Evolutionary conservation across 2,113 vertebrate genomes (phyloP), one percentile per base, ranked within the genome.

Genomic region (Caranx ignobilis): DNA sequence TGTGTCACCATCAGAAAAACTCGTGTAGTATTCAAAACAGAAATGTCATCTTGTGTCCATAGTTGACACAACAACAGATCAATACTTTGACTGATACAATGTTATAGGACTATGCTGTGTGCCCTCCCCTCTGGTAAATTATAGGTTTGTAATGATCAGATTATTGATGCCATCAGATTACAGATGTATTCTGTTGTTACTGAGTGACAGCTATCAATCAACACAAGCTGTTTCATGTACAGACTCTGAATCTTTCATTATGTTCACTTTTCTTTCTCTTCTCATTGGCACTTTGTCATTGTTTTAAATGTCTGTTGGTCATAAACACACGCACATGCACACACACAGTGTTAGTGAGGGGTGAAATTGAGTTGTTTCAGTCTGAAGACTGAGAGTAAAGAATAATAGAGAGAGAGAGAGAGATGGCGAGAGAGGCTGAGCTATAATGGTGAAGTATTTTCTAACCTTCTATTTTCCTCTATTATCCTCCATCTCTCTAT

Each of bases 301-400:
- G 64, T 81, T 82, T 61, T 55, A 82, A 78, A 86, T 55, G 59
- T 61, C 75, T 82, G 52, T 37, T 59, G 57, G 59, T 48, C 47
- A 55, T 12, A 67, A 11, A 67, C 61, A 48, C 54, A 66, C 62
- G 50, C 43, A 77, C 35, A 56, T 56, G 52, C 48, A 68, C 65
- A 76, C 61, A 56, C 19, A 11, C 21, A 19, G 48, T 47, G 75
- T 52, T 76, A 87, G 76, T 83, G 81, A 87, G 76, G 85, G 81
- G 81, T 87, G 85, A 87, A 87, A 87, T 87, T 87, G 81, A 83
- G 73, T 83, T 87, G 85, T 83, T 87, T 83, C 64, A 63, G 80
- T 71, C 71, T 82, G 71, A 16, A 77, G 77, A 60, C 50, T 55
- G 65, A 81, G 37, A 73, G 68, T 63, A 67, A 73, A 83, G 71